A percentile compares a stretch with the other conserved stretches of the same genome.
Conservation (phyloP, 2,113 vertebrate species). For the Bufo gargarizans region DNA sequence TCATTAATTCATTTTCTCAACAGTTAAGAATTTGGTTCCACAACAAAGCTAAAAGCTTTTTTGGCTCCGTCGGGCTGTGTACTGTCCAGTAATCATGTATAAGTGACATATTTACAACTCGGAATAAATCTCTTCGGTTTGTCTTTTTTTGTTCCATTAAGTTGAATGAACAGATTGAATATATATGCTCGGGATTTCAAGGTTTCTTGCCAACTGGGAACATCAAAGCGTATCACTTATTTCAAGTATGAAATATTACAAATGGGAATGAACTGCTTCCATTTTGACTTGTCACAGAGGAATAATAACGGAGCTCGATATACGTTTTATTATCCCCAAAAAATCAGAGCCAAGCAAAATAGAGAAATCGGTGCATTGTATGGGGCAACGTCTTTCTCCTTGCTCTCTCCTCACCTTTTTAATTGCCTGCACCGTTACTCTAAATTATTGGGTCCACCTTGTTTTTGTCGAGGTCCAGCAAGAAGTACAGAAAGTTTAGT, state of each 20-base stretch:
- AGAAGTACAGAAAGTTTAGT: background rate
- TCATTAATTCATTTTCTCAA: conserved; percentile 86
- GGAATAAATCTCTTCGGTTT: conserved; percentile 79
- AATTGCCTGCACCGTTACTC: background rate
- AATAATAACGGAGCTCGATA: conserved; percentile 50
- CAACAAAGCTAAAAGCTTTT: conserved; percentile 89
- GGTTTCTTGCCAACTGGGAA: conserved; percentile 78
- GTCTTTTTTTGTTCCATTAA: conserved; percentile 79
- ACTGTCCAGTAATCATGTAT: conserved; percentile 83
- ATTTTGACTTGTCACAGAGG: conserved; percentile 64
- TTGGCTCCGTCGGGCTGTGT: conserved; percentile 78
- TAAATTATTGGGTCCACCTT: background rate
- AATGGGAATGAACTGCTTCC: conserved; percentile 66
- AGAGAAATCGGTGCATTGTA: conserved; percentile 21
- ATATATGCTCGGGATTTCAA: conserved; percentile 68
- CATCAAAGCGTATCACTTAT: conserved; percentile 72
- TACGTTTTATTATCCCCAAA: background rate
- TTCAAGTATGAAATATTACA: conserved; percentile 67
- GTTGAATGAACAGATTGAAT: conserved; percentile 70
- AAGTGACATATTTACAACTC: conserved; percentile 82
- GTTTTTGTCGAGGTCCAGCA: background rate
- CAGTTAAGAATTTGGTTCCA: conserved; percentile 83
- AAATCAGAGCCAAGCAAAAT: conserved; percentile 36
- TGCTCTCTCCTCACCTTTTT: background rate
- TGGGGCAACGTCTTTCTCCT: background rate